These are phyloP conservation scores for Halichondria panicea DNA, from an alignment of 37 sponge, comb jelly and placozoan species.

Conservation along the genomic window DNA sequence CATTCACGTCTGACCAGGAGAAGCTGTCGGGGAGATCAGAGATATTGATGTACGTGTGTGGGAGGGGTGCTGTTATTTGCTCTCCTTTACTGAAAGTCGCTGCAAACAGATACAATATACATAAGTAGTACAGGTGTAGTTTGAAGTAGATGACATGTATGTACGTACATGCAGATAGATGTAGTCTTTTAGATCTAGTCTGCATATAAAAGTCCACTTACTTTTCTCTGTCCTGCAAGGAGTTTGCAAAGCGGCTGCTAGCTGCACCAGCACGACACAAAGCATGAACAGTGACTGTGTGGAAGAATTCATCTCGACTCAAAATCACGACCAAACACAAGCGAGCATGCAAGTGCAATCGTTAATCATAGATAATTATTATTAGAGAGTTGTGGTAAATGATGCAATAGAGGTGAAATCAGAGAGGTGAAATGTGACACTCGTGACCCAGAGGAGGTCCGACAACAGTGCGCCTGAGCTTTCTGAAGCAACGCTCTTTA, in stretches of 20 bases:
- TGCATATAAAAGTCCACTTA: background rate
- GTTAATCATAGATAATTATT: too few relatives aligned
- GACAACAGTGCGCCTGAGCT: too few relatives aligned
- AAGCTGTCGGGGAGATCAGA: slow-evolving; percentile 65
- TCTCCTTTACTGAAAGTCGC: slow-evolving; percentile 64
- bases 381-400: too few relatives aligned
- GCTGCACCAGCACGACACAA: background rate
- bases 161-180: background rate
- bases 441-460: too few relatives aligned
- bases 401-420: too few relatives aligned
- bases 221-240: slow-evolving; percentile 14
- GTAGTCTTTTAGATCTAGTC: background rate
- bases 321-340: too few relatives aligned
- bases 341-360: too few relatives aligned
- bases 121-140: too few relatives aligned
- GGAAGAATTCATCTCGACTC: too few relatives aligned
- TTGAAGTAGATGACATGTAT: background rate
- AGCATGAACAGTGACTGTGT: background rate
- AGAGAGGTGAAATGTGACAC: too few relatives aligned
- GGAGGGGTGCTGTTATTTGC: slow-evolving; percentile 54
- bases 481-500: too few relatives aligned
- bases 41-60: slow-evolving; percentile 60
- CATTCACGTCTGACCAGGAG: slow-evolving; percentile 69
- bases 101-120: slow-evolving; percentile 10
- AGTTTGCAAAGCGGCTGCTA: background rate